Conservation (phyloP, 2,113 vertebrate genomes). For the Progne subis region DNA sequence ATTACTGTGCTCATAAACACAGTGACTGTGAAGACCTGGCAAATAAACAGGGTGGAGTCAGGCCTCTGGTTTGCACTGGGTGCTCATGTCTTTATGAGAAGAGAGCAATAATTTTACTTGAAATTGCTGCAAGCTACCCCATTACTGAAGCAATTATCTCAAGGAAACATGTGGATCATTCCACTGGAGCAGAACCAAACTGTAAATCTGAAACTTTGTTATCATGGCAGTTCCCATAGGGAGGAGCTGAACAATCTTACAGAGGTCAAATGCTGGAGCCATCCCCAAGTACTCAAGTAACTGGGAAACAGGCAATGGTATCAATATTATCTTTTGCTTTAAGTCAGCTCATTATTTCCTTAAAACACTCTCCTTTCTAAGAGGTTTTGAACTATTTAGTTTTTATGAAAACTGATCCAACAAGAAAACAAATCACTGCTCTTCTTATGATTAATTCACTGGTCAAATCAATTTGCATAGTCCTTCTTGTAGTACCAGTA, state of each 20-base stretch:
- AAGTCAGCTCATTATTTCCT: background rate
- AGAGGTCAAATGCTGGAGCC: background rate
- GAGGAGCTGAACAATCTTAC: background rate
- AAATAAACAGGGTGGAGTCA: background rate
- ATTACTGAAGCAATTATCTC: background rate
- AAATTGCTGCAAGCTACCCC: background rate
- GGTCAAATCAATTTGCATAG: background rate
- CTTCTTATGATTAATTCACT: background rate
- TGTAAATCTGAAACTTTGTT: background rate
- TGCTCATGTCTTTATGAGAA: background rate
- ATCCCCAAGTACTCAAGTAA: background rate
- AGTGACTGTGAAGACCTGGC: background rate
- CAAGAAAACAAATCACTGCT: background rate
- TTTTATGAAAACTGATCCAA: background rate
- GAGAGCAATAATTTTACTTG: background rate
- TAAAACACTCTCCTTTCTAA: background rate
- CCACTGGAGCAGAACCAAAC: background rate
- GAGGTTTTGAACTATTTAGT: background rate
- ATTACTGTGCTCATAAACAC: background rate
- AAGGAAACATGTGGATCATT: background rate
- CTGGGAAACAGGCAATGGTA: background rate
- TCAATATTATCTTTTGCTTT: background rate
- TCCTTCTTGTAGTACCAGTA: background rate
- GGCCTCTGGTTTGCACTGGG: background rate
- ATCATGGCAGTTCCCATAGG: background rate